Percentiles rank a stretch among this genome's conserved stretches.
Evolutionary conservation across 2,888 invertebrate genomes (phyloP).

Genomic region (Acanthosepion pharaonis): DNA sequence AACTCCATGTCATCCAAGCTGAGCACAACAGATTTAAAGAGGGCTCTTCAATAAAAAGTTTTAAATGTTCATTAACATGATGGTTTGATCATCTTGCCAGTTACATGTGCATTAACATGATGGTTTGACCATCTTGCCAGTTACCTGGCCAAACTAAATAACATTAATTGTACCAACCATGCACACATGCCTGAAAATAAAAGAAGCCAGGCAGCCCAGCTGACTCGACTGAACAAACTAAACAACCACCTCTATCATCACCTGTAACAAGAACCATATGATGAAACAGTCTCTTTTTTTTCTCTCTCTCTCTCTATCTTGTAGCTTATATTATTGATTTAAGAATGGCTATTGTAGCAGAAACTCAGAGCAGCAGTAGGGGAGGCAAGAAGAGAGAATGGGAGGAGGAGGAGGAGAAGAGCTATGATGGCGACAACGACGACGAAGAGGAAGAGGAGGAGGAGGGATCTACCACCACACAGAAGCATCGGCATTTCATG

Average conservation of each 20-base stretch:
- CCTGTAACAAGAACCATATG: background rate
- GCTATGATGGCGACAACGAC: background rate
- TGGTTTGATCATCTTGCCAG: background rate
- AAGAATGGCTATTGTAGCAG: background rate
- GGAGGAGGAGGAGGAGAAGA: constrained; percentile 8
- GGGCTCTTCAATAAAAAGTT: background rate
- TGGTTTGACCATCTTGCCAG: background rate
- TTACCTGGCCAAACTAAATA: background rate
- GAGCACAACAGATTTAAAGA: background rate
- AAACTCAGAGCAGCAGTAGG: background rate
- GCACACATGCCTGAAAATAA: background rate
- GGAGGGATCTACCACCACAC: background rate
- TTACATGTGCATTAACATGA: background rate
- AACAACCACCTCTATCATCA: background rate
- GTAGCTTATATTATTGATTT: background rate
- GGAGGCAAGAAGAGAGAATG: constrained; percentile 38
- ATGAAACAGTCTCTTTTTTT: background rate
- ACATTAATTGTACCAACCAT: background rate
- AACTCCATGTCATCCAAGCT: background rate
- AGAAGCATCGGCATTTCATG: constrained; percentile 44
- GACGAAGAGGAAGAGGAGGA: constrained; percentile 40
- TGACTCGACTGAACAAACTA: background rate
- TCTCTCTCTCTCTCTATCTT: background rate
- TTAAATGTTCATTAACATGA: background rate
- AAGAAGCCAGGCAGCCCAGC: background rate